Percentiles rank a stretch among this genome's conserved stretches.
Conservation (phyloP, 2,888 invertebrate genomes). For the Hoplodrina blanda region DNA sequence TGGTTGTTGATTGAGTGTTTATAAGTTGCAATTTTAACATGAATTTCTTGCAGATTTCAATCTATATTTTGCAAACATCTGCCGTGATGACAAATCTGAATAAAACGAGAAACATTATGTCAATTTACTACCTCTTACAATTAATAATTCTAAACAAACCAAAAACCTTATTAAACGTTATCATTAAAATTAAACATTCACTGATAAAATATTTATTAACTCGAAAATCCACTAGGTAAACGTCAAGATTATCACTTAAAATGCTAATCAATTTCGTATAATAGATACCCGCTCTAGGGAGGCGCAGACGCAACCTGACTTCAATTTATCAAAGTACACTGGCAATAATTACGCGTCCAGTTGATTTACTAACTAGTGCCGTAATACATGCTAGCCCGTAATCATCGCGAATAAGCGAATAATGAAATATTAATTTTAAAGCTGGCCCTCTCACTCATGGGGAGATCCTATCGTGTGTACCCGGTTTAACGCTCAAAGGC, state of each 20-base stretch:
- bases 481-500: conserved; percentile 44
- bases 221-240: conserved; percentile 40
- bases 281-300: conserved; percentile 29
- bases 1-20: too few relatives aligned
- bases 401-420: conserved; percentile 64
- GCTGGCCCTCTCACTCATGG: conserved; percentile 50
- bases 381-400: conserved; percentile 60
- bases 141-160: conserved; percentile 4
- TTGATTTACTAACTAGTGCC: conserved; percentile 70
- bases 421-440: conserved; percentile 64
- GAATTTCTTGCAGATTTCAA: background rate
- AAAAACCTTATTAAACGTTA: conserved; percentile 12
- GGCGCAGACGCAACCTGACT: conserved; percentile 41
- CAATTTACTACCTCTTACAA: conserved; percentile 11
- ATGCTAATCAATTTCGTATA: conserved; percentile 51
- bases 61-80: background rate
- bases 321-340: conserved; percentile 59
- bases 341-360: conserved; percentile 65
- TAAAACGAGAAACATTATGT: background rate
- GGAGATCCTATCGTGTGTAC: conserved; percentile 61
- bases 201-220: conserved; percentile 32
- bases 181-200: conserved; percentile 3
- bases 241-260: conserved; percentile 27
- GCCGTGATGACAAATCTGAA: background rate
- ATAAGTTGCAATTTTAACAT: background rate